phyloP scores from a whole-genome alignment of 1,140 invertebrate genomes.

The Drosophila lacteicornis region DNA sequence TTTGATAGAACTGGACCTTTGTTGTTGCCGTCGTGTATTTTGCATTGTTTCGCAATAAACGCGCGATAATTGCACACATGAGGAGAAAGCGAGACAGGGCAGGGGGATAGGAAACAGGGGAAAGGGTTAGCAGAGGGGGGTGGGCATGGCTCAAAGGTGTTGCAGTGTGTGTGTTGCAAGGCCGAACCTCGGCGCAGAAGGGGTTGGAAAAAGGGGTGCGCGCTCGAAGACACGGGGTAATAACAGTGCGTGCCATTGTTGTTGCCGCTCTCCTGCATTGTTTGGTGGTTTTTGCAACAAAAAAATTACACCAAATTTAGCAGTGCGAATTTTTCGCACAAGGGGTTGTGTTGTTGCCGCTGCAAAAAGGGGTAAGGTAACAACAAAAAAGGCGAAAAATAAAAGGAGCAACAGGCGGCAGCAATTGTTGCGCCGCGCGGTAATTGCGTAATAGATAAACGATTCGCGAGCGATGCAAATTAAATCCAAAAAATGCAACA shows the following conservation, averaged over 20 bases:
- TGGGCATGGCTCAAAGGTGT: conserved; percentile 8
- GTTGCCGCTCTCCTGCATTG: conserved; percentile 25
- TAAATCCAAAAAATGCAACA: conserved; percentile 21
- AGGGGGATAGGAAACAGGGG: neutral
- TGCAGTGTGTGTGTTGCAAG: no score
- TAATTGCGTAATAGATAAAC: conserved; percentile 82
- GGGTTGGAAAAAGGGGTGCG: neutral
- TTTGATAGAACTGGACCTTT: conserved; percentile 47
- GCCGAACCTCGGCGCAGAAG: no score
- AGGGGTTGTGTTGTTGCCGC: neutral
- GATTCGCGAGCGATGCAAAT: conserved; percentile 59
- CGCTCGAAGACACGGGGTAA: conserved; percentile 21
- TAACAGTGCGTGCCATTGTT: conserved; percentile 38
- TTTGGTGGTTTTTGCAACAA: conserved; percentile 24
- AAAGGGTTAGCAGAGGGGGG: neutral
- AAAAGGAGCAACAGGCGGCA: conserved; percentile 64
- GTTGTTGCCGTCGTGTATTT: conserved; percentile 58
- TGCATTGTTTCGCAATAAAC: conserved; percentile 81
- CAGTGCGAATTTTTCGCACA: conserved; percentile 22
- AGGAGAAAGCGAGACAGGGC: conserved; percentile 10
- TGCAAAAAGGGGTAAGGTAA: conserved; percentile 8
- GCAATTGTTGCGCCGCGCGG: conserved; percentile 58
- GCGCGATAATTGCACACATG: conserved; percentile 73
- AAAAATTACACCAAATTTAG: conserved; percentile 45
- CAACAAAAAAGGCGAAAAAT: neutral